phyloP scores from a whole-genome alignment of 2,888 invertebrate species.

The Tachina grossa region DNA sequence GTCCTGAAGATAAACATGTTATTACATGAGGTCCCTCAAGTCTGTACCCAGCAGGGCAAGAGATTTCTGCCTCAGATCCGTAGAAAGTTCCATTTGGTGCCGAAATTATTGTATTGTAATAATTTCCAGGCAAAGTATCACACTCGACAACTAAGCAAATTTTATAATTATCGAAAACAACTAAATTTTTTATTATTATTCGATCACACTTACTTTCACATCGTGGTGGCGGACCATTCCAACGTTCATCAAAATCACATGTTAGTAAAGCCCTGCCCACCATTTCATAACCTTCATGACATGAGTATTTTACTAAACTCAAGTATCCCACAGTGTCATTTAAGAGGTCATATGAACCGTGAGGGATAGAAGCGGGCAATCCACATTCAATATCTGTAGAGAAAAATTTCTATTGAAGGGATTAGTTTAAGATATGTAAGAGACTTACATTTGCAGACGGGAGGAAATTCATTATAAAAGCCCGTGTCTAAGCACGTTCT shows the following conservation, averaged over 20 bases:
- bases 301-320: constrained; percentile 92
- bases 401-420: not conserved
- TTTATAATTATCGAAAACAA: not conserved
- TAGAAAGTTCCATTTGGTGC: constrained; percentile 87
- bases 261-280: constrained; percentile 91
- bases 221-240: constrained; percentile 96
- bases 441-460: constrained; percentile 94
- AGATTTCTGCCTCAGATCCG: constrained; percentile 90
- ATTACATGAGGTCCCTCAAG: constrained; percentile 87
- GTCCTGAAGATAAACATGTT: constrained; percentile 89
- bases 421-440: not conserved
- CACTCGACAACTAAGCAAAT: constrained; percentile 87
- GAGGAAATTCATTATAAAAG: constrained; percentile 96
- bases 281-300: constrained; percentile 93
- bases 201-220: constrained; percentile 87
- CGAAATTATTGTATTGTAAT: constrained; percentile 83
- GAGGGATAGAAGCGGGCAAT: constrained; percentile 91
- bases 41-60: constrained; percentile 88
- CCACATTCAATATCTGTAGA: constrained; percentile 93
- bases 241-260: constrained; percentile 95
- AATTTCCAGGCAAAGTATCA: constrained; percentile 86
- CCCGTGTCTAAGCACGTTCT: constrained; percentile 94
- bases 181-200: not conserved
- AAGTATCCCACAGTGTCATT: constrained; percentile 95
- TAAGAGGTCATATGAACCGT: constrained; percentile 91